phyloP scores from a whole-genome alignment of 92 coral and sea anemone species.

The Epizoanthus ramosus region DNA sequence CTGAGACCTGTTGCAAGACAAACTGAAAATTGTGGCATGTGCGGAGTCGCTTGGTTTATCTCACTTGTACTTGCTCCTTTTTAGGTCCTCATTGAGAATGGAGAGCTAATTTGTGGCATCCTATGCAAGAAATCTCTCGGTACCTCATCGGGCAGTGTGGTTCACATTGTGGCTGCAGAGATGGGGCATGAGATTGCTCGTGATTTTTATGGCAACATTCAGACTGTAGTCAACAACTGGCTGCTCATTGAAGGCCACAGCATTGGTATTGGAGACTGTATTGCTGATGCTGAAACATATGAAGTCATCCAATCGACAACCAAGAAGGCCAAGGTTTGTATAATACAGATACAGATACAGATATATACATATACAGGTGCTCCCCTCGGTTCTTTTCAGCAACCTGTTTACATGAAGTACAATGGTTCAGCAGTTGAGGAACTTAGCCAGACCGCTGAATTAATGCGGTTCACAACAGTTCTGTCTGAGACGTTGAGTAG shows the following conservation, averaged over 20 bases:
- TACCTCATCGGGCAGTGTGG: constrained; percentile 98
- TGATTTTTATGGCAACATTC: constrained; percentile 83
- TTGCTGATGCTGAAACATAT: constrained; percentile 99
- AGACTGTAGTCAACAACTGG: constrained; percentile 98
- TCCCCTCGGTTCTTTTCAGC: too few species aligned
- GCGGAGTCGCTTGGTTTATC: background rate
- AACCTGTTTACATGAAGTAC: too few species aligned
- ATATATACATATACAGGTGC: too few species aligned
- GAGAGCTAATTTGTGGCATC: constrained; percentile 92
- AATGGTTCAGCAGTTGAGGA: too few species aligned
- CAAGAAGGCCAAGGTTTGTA: constrained; percentile 88
- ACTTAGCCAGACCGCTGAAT: too few species aligned
- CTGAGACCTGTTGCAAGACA: too few species aligned
- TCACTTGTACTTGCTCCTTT: background rate
- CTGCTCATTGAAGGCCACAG: constrained; percentile 96
- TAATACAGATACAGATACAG: too few species aligned
- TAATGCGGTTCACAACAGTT: too few species aligned
- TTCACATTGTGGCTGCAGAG: constrained; percentile 93
- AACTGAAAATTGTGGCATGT: too few species aligned
- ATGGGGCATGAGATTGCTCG: constrained; percentile 92
- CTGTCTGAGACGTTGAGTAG: too few species aligned
- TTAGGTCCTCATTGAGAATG: constrained; percentile 95
- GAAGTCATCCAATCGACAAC: constrained; percentile 94
- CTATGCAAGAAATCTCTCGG: constrained; percentile 94
- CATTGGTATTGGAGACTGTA: constrained; percentile 99